phyloP scores from a whole-genome alignment of 2,888 invertebrate species.

The Rotaria socialis region DNA sequence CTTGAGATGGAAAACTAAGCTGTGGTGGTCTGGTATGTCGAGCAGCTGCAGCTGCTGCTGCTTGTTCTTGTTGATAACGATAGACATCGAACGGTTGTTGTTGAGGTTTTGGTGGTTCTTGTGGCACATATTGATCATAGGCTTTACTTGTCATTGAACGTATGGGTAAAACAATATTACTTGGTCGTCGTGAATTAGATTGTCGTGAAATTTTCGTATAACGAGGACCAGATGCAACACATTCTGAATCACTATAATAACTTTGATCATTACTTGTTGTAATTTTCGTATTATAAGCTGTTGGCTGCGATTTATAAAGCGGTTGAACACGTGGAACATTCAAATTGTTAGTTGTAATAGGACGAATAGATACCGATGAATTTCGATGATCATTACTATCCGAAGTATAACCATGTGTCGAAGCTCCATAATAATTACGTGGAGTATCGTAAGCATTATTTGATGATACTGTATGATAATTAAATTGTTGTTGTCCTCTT shows the following conservation, averaged over 20 bases:
- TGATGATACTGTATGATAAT: background rate
- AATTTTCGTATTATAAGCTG: background rate
- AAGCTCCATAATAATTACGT: background rate
- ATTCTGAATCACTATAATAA: constrained; percentile 24
- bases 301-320: background rate
- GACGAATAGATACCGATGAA: background rate
- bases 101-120: background rate
- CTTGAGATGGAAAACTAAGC: background rate
- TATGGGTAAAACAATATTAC: constrained; percentile 31
- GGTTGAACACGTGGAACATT: background rate
- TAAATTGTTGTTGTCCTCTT: background rate
- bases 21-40: background rate
- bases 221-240: background rate
- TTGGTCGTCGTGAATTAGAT: background rate
- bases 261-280: background rate
- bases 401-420: background rate
- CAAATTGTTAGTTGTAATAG: background rate
- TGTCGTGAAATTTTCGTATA: background rate
- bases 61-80: constrained; percentile 34
- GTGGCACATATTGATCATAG: background rate
- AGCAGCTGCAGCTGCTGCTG: background rate
- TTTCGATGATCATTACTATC: constrained; percentile 12
- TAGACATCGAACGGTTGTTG: background rate
- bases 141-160: constrained; percentile 27
- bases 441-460: background rate